phyloP scores from a whole-genome alignment of 2,797 vertebrate genomes.

The Cynopterus sphinx region DNA sequence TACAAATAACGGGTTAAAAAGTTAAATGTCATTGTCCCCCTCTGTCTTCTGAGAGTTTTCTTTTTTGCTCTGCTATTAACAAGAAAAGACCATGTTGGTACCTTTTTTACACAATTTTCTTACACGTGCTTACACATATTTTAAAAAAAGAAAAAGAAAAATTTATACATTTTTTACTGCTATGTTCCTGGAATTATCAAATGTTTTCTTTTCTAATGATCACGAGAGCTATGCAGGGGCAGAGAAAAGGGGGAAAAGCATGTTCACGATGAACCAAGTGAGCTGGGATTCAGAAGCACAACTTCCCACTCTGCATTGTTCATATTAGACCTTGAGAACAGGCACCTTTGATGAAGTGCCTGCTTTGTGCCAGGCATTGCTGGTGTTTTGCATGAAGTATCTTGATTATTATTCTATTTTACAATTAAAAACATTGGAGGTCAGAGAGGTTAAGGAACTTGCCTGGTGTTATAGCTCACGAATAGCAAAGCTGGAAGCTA shows the following conservation, averaged over 20 bases:
- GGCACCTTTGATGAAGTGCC: too few relatives aligned
- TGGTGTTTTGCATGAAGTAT: not conserved
- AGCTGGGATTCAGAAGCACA: not conserved
- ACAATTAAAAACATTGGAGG: not conserved
- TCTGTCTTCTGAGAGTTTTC: not conserved
- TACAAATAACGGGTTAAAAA: not conserved
- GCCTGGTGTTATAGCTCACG: not conserved
- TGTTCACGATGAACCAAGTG: not conserved
- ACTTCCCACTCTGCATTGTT: not conserved
- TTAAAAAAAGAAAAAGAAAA: not conserved
- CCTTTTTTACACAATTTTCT: not conserved
- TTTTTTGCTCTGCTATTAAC: not conserved
- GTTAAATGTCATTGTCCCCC: not conserved
- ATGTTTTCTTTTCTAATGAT: not conserved
- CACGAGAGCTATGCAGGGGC: not conserved
- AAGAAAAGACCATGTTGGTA: not conserved
- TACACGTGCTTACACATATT: not conserved
- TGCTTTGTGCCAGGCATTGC: accelerated
- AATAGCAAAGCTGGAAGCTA: not conserved
- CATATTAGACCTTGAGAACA: not conserved
- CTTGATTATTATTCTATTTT: not conserved
- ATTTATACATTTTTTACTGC: not conserved
- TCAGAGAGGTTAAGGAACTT: not conserved
- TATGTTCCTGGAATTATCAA: not conserved
- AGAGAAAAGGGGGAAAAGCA: not conserved